Conservation (phyloP, 92 coral and sea anemone species). For the Epizoanthus stellaris region DNA sequence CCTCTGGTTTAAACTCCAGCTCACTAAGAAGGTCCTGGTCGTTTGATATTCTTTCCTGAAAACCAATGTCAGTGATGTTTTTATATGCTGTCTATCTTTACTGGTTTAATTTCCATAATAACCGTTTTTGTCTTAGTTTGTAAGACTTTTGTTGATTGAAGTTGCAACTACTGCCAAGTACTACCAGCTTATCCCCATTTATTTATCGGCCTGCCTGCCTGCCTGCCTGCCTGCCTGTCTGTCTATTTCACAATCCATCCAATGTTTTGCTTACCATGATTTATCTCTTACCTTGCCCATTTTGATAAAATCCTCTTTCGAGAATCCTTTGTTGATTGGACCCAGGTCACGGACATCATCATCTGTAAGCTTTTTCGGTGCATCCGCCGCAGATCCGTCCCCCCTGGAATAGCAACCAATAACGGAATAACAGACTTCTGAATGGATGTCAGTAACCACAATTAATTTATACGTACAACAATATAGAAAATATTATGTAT, state of each 20-base stretch:
- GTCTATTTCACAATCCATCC: background rate
- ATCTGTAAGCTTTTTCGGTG: constrained; percentile 44
- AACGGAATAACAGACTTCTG: no score
- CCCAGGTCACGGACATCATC: constrained; percentile 58
- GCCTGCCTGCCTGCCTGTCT: no score
- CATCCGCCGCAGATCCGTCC: constrained; percentile 45
- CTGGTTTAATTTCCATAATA: no score
- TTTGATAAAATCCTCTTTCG: constrained; percentile 53
- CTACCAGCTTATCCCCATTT: background rate
- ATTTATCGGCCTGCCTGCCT: no score
- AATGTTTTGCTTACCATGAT: background rate
- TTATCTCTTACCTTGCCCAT: constrained; percentile 48
- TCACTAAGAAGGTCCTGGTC: constrained; percentile 63
- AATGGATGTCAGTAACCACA: no score
- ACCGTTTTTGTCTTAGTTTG: no score
- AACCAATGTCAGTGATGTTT: background rate
- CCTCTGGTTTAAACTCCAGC: constrained; percentile 31
- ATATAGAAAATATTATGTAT: no score
- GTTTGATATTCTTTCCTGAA: constrained; percentile 49
- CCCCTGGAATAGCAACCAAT: constrained; percentile 34
- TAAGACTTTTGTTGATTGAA: no score
- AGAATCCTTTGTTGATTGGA: constrained; percentile 50
- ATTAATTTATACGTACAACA: no score
- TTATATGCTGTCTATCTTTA: no score
- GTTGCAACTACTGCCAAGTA: no score